phyloP scores from a whole-genome alignment of 2,797 vertebrate species.

The Pelobates cultripes region DNA sequence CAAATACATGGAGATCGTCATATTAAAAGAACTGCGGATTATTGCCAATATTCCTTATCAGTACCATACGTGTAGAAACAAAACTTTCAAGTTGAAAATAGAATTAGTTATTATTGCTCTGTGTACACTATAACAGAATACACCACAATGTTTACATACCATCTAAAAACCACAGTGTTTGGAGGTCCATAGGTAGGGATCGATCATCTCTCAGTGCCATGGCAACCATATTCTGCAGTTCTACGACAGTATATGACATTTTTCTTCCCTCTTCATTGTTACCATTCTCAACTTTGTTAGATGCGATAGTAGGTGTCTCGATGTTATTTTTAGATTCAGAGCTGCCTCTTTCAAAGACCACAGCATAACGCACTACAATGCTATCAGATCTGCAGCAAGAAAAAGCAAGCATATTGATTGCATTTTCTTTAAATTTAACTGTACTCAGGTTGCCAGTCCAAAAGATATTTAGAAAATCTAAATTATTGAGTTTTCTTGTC shows the following conservation, averaged over 20 bases:
- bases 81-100: not conserved
- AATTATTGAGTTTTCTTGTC: not conserved
- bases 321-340: slow-evolving; percentile 62
- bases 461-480: not conserved
- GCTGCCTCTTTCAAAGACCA: slow-evolving; percentile 76
- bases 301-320: slow-evolving; percentile 70
- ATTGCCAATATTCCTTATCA: not conserved
- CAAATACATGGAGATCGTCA: not conserved
- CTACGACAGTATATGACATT: slow-evolving; percentile 60
- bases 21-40: not conserved
- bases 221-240: slow-evolving; percentile 79
- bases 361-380: slow-evolving; percentile 76
- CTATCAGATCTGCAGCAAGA: slow-evolving; percentile 75
- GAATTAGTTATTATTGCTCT: not conserved
- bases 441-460: slow-evolving; percentile 28
- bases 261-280: slow-evolving; percentile 62
- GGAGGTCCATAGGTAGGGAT: slow-evolving; percentile 79
- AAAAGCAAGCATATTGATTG: slow-evolving; percentile 28
- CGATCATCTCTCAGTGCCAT: slow-evolving; percentile 79
- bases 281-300: slow-evolving; percentile 68
- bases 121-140: not conserved
- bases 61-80: not conserved
- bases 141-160: slow-evolving; percentile 64
- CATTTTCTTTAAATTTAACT: slow-evolving; percentile 17
- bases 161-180: slow-evolving; percentile 78